phyloP scores from a whole-genome alignment of 2,888 invertebrate genomes.

The Synergus japonicus region DNA sequence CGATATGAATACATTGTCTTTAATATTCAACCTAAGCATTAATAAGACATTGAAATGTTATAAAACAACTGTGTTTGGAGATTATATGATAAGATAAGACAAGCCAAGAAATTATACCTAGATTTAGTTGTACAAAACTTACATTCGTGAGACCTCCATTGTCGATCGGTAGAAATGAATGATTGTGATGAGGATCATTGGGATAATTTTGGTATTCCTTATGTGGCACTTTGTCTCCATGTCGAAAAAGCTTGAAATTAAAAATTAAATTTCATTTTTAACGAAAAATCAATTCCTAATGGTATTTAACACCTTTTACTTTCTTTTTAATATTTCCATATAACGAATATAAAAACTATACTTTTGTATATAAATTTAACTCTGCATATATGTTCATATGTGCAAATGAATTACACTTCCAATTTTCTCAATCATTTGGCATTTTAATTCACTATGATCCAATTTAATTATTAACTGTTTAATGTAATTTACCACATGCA shows the following conservation, averaged over 20 bases:
- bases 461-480: background rate
- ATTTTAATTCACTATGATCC: background rate
- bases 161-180: conserved; percentile 78
- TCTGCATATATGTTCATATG: too few species aligned
- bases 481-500: conserved; percentile 70
- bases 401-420: too few species aligned
- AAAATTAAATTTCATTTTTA: conserved; percentile 11
- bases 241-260: conserved; percentile 78
- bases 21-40: background rate
- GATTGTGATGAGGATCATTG: conserved; percentile 77
- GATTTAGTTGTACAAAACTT: conserved; percentile 54
- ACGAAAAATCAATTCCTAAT: background rate
- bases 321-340: too few species aligned
- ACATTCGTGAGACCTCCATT: conserved; percentile 80
- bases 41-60: too few species aligned
- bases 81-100: background rate
- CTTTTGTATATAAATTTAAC: too few species aligned
- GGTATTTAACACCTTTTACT: background rate
- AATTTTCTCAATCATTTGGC: background rate
- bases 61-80: background rate
- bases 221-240: conserved; percentile 82
- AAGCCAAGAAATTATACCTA: background rate
- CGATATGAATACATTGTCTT: background rate
- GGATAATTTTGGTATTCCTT: conserved; percentile 79
- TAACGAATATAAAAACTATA: too few species aligned